Evolutionary conservation across 2,888 invertebrate species (phyloP).

Genomic region (Epinotia nisella): DNA sequence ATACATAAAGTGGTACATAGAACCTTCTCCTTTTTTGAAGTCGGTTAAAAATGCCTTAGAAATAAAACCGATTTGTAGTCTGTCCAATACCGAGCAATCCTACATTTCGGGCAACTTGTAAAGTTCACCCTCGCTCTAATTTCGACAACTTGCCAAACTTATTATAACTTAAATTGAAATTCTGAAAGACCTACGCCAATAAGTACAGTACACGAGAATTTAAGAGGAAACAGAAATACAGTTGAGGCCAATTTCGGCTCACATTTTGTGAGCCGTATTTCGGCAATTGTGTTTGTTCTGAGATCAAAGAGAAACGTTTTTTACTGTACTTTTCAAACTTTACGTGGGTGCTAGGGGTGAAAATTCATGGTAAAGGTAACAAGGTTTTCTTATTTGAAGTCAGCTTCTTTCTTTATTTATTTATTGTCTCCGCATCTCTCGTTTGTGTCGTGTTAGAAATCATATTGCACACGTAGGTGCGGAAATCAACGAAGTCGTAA

Average conservation of each 20-base stretch:
- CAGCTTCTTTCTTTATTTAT: neutral
- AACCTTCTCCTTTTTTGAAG: no score
- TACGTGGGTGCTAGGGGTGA: conserved; percentile 25
- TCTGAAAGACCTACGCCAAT: conserved; percentile 62
- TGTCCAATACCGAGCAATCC: conserved; percentile 47
- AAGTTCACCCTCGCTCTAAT: conserved; percentile 54
- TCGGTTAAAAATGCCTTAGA: neutral
- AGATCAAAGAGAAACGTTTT: conserved; percentile 44
- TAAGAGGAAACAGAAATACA: conserved; percentile 52
- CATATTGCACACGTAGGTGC: neutral
- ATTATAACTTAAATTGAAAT: conserved; percentile 80
- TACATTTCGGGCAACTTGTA: conserved; percentile 30
- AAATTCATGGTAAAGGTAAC: conserved; percentile 21
- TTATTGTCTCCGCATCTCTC: conserved; percentile 23
- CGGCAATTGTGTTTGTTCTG: conserved; percentile 52
- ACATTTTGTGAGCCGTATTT: conserved; percentile 53
- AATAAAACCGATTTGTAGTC: conserved; percentile 33
- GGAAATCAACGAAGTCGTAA: neutral
- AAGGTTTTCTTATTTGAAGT: conserved; percentile 36
- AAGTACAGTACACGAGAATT: conserved; percentile 52
- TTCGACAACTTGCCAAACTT: conserved; percentile 70
- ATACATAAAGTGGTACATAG: no score
- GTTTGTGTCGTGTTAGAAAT: conserved; percentile 9
- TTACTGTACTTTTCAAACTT: conserved; percentile 19
- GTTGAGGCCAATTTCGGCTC: conserved; percentile 50